Evolutionary conservation across 2,888 invertebrate genomes (phyloP).

Genomic region (Lissonota sp.): DNA sequence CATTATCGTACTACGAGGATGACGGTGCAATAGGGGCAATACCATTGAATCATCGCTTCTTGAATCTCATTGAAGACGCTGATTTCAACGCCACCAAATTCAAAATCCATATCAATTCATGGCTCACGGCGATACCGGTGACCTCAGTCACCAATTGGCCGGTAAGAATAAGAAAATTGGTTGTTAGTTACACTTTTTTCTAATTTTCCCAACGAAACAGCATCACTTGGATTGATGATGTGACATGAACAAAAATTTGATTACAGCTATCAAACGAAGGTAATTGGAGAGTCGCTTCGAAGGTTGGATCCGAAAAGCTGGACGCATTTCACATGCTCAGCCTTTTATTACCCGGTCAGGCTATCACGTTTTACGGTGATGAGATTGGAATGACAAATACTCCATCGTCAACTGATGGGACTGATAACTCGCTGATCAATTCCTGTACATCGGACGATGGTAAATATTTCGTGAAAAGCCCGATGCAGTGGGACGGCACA

Average conservation of each 20-base stretch:
- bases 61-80: slow-evolving; percentile 65
- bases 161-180: slow-evolving; percentile 67
- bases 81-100: slow-evolving; percentile 72
- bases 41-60: slow-evolving; percentile 78
- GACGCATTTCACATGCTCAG: slow-evolving; percentile 85
- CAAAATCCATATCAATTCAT: slow-evolving; percentile 70
- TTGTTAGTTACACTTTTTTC: too few relatives aligned
- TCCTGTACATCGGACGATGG: slow-evolving; percentile 60
- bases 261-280: slow-evolving; percentile 78
- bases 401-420: slow-evolving; percentile 66
- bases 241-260: background rate
- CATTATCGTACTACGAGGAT: slow-evolving; percentile 78
- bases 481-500: slow-evolving; percentile 81
- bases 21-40: slow-evolving; percentile 70
- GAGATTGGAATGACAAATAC: slow-evolving; percentile 76
- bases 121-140: slow-evolving; percentile 74
- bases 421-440: slow-evolving; percentile 73
- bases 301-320: slow-evolving; percentile 75
- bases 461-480: slow-evolving; percentile 77
- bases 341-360: slow-evolving; percentile 85
- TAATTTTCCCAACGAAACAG: too few relatives aligned
- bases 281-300: slow-evolving; percentile 73
- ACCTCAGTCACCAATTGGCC: slow-evolving; percentile 79
- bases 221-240: too few relatives aligned
- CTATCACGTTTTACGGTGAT: slow-evolving; percentile 85